Evolutionary conservation across 2,113 vertebrate genomes (phyloP).

Genomic region (Geothlypis trichas): DNA sequence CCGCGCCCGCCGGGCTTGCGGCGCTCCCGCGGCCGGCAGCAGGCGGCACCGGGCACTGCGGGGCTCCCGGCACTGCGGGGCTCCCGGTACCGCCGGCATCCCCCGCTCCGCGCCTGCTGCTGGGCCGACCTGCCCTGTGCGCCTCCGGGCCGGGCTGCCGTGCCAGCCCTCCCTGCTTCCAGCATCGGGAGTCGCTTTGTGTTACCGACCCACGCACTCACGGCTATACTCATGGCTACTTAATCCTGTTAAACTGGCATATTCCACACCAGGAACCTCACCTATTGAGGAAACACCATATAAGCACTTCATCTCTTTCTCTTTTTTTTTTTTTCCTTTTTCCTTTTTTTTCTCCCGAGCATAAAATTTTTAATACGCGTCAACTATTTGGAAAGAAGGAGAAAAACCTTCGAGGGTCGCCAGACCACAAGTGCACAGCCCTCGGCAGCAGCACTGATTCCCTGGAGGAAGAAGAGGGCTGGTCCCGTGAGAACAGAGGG

Average conservation of each 20-base stretch:
- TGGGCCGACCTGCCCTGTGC: neutral
- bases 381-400: neutral
- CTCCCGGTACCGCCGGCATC: neutral
- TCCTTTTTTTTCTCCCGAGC: fast-evolving
- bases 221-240: neutral
- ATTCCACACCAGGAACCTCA: neutral
- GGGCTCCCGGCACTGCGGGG: neutral
- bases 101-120: neutral
- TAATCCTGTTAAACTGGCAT: neutral
- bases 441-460: neutral
- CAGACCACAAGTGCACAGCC: neutral
- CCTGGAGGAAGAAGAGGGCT: too few relatives aligned
- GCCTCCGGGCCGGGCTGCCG: neutral
- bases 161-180: neutral
- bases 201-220: neutral
- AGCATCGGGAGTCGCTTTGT: too few relatives aligned
- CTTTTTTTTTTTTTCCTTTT: fast-evolving
- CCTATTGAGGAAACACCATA: neutral
- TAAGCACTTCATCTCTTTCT: neutral
- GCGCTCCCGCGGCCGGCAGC: neutral
- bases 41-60: neutral
- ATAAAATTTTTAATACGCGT: neutral
- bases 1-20: neutral
- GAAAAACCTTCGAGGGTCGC: neutral
- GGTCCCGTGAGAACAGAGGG: neutral